Percentiles rank a stretch among this genome's conserved stretches.
phyloP scores from a whole-genome alignment of 2,113 vertebrate species.

The Rana temporaria region DNA sequence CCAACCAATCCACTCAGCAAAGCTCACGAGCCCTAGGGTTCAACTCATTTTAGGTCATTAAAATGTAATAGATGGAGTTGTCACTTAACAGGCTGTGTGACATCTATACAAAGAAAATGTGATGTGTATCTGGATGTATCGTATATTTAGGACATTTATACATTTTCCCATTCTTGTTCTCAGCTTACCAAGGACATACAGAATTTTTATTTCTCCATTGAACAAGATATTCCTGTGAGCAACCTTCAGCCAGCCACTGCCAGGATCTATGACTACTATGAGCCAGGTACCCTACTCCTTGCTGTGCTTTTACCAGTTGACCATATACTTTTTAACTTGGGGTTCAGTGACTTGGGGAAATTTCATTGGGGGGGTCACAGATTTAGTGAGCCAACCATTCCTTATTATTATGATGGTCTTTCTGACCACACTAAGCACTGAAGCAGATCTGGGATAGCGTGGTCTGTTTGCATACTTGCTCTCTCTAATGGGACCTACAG shows the following conservation, averaged over 20 bases:
- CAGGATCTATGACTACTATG: constrained; percentile 84
- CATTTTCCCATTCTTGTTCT: constrained; percentile 5
- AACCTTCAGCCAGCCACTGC: constrained; percentile 80
- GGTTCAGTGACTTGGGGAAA: neutral
- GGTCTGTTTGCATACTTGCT: too few species aligned
- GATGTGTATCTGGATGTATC: neutral
- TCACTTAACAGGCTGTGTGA: neutral
- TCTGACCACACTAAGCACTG: too few species aligned
- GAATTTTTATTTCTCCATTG: constrained; percentile 68
- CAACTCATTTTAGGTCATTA: neutral
- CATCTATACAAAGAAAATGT: neutral
- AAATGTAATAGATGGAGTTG: neutral
- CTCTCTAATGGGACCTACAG: neutral
- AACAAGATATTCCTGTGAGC: constrained; percentile 70
- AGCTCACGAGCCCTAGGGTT: too few species aligned
- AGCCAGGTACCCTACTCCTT: constrained; percentile 74
- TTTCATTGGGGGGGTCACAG: too few species aligned
- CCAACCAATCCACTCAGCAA: too few species aligned
- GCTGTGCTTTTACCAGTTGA: neutral
- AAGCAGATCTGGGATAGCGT: too few species aligned
- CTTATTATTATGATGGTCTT: too few species aligned
- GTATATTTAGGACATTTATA: neutral
- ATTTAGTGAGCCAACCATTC: too few species aligned
- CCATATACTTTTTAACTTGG: neutral
- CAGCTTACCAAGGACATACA: constrained; percentile 62